Evolutionary conservation across 2,797 vertebrate species (phyloP), one percentile per base, ranked within the genome.

Genomic region (Lophotriccus pileatus): DNA sequence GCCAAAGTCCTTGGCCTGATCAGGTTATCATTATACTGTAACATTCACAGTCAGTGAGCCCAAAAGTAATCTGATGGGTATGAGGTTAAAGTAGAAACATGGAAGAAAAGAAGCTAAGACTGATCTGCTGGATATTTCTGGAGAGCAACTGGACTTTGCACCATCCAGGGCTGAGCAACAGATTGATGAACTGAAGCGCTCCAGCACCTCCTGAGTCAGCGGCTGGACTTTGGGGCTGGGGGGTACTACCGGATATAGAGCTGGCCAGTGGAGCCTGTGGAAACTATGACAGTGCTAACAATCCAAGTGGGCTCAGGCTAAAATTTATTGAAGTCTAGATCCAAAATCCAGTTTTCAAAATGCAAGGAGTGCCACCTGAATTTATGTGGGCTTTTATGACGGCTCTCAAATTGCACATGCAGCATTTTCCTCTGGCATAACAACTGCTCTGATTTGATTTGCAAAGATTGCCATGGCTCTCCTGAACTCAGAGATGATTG

Each of bases 241-340:
- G 23, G 19, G 10, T 68, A n/a, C 7, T 41, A 10, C 0, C 0
- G 22, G 8, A 49, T 47, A 34, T 12, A 64, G 1, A 6, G 50
- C 19, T 75, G 76, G 7, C 44, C 8, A 25, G 32, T 23, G 12
- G 27, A 91, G 43, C 27, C 10, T 4, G 1, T 23, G 58, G 41
- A 78, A 93, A 64, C 22, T 6, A 3, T 27, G 4, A 32, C 25
- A 28, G 37, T 59, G 34, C 5, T 30, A 76, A 68, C 32, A 84
- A 12, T 52, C 21, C 10, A 22, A 49, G 60, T 6, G 7, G 22
- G 5, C 10, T 91, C 14, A 73, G n/a, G 49, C 7, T 55, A 47
- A 78, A 59, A 66, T 62, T 69, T 76, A 50, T 27, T 58, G 11
- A 58, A 75, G n/a, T 28, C 39, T 32, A 53, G 36, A 28, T 22